Base-by-base conservation (phyloP, 2,888 invertebrate species). In the Chesias legatella region DNA sequence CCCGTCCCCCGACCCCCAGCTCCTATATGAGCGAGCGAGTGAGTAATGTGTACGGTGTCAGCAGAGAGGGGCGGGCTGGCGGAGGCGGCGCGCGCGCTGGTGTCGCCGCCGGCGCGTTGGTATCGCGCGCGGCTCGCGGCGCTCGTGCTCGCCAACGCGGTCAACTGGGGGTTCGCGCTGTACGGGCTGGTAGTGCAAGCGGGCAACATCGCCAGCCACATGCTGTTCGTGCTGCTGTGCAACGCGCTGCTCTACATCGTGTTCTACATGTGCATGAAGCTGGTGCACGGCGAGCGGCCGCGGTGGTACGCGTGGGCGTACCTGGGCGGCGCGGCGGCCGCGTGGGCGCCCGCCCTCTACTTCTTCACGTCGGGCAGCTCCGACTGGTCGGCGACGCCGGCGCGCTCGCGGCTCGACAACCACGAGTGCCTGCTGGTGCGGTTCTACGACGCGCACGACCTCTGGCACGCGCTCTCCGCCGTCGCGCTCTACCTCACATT, bases 391-490 rank as follows among this genome's bases (percentile, higher is more conserved):
- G 41, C 67, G 37, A 60, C 94, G 13, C 93, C 96, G 10, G 95
- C 96, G 2, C 88, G 90, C 60, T 95, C 95, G 0, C 90, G 95
- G 7, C 90, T 90, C 31, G 46, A 36, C 46, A 82, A 83, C 67
- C 83, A 81, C 68, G 73, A 78, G 62, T 79, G 80, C 63, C 70
- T 51, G 46, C 48, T 65, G 60, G 60, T 74, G 48, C 81, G 91
- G 45, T 96, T 96, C 80, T 96, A 94, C 79, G 96, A 96, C 79
- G 89, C 89, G 53, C 96, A 97, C 79, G 96, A 97, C 73, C 90
- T 96, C 55, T 97, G 96, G 96, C 95, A 96, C 79, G 91, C 95
- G 71, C 83, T 95, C 44, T 95, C 95, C n/a, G 94, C 95, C 7
- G 88, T 91, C 22, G 93, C 94, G 38, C 92, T 96, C 89, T 96